Base-by-base conservation (phyloP, 1,140 invertebrate species). In the Nautilus pompilius region DNA sequence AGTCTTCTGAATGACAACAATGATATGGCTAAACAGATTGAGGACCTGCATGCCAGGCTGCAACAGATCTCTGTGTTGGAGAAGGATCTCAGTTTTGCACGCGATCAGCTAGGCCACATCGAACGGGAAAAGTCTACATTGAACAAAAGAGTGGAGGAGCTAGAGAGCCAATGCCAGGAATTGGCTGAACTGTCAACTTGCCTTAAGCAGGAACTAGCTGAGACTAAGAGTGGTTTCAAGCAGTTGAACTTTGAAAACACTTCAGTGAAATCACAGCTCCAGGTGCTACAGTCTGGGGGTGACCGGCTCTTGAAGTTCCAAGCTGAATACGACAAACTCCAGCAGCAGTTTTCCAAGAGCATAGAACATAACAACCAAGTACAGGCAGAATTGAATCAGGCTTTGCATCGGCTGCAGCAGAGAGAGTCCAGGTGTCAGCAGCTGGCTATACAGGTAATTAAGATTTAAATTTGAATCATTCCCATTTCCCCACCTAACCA, bases 341-440 rank as follows among this genome's bases (percentile, higher is more conserved):
- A 76, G 60, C 60, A 68, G 22, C 76, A 80, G 67, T 77, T 78
- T 55, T 60, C 60, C 22, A 36, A 58, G 45, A 72, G 73, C 2
- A 65, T 80, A 60, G 70, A 74, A 30, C 70, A 77, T 70, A 81
- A 89, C 58, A 72, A 67, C 48, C 55, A 71, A 17, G 60, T 81
- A 22, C 68, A 80, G 20, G 74, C 67, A 3, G 91, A 95, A 77
- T 82, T 94, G 48, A 91, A 95, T 79, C 83, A 92, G 60, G 91
- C 91, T 0, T 75, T 93, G 6, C 91, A 93, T 73, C 91, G 91
- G 87, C 84, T 95, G 26, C 91, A 95, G 80, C 90, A 93, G 69
- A 85, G 92, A 68, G 93, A 95, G 68, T 88, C 94, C 24, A 86
- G 91, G 13, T 93, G 91, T 81, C 93, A 96, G 74, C 92, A 95